phyloP scores from a whole-genome alignment of 2,113 vertebrate genomes.

The Anoura caudifer region DNA sequence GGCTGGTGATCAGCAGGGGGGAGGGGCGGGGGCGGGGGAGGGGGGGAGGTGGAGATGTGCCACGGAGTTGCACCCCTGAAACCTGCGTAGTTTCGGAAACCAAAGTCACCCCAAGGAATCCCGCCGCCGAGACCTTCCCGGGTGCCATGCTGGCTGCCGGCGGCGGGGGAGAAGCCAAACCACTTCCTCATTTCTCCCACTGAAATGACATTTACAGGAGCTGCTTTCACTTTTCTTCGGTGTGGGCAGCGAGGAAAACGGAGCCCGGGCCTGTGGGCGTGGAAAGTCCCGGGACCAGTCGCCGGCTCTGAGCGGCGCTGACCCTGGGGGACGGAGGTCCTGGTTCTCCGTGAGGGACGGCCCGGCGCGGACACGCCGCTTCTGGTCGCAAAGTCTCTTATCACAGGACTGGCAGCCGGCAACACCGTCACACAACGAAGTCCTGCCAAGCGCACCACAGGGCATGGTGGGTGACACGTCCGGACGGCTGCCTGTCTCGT shows the following conservation, averaged over 20 bases:
- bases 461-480: too few species aligned
- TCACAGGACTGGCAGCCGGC: too few species aligned
- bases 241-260: not conserved
- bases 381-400: fast-evolving
- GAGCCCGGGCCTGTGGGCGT: not conserved
- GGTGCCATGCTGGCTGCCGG: not conserved
- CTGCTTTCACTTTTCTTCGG: constrained; percentile 22
- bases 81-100: not conserved
- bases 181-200: constrained; percentile 42
- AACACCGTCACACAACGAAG: too few species aligned
- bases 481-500: too few species aligned
- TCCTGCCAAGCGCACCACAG: too few species aligned
- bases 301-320: too few species aligned
- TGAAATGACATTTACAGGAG: constrained; percentile 15
- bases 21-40: too few species aligned
- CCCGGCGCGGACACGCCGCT: too few species aligned
- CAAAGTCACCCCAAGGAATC: not conserved
- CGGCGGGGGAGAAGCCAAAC: not conserved
- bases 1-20: not conserved
- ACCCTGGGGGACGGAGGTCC: too few species aligned
- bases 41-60: not conserved
- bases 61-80: not conserved
- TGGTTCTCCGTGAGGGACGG: too few species aligned
- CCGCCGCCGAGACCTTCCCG: too few species aligned
- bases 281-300: not conserved